These are phyloP conservation scores for Columba livia DNA, from an alignment of 2,113 vertebrate species.

Conservation along the genomic window DNA sequence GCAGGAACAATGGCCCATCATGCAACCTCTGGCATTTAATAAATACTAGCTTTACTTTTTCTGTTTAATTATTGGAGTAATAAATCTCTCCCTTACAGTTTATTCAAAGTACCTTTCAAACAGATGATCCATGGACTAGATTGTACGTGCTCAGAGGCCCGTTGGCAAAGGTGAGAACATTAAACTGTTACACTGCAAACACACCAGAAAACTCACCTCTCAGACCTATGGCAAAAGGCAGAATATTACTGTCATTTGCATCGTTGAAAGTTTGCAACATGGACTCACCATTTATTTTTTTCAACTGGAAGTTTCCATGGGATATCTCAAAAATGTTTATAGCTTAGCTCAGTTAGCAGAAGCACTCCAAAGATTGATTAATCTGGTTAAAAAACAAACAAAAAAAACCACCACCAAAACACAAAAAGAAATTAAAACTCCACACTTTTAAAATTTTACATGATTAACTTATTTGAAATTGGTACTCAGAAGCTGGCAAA, in stretches of 20 bases:
- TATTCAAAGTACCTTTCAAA: neutral
- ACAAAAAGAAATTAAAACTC: accelerated
- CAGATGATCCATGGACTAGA: neutral
- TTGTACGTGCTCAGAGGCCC: neutral
- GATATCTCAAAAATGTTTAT: neutral
- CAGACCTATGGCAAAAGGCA: neutral
- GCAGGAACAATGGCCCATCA: neutral
- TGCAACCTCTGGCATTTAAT: neutral
- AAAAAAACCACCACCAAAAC: neutral
- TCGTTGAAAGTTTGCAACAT: neutral
- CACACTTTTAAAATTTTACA: neutral
- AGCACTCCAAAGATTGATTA: neutral
- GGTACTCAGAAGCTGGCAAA: neutral
- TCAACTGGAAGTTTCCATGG: neutral
- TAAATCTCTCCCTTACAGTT: neutral
- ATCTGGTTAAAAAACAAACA: neutral
- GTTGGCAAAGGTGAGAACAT: neutral
- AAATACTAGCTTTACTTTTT: neutral
- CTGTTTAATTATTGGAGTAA: neutral
- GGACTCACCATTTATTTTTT: constrained; percentile 3
- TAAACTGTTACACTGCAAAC: neutral
- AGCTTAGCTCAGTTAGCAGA: neutral
- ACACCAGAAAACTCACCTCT: neutral
- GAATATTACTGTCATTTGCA: neutral
- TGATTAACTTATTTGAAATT: neutral